Evolutionary conservation across 2,113 vertebrate species (phyloP).

Genomic region (Entelurus aequoreus): DNA sequence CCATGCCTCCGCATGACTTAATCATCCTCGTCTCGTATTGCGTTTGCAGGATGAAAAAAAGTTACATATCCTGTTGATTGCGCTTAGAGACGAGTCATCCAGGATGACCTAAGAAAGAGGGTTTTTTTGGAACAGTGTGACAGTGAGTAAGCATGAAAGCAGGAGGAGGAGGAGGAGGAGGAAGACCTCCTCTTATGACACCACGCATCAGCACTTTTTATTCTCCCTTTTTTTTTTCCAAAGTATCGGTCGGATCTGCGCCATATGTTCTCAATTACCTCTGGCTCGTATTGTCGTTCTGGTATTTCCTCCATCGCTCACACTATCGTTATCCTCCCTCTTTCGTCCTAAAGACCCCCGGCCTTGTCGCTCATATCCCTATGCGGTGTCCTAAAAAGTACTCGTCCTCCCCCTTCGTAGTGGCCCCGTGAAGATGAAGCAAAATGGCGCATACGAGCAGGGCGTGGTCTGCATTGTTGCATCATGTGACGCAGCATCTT

Average conservation of each 20-base stretch:
- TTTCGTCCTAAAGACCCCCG: constrained; percentile 23
- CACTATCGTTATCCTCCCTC: constrained; percentile 20
- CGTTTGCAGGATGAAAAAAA: constrained; percentile 7
- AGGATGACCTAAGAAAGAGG: constrained; percentile 35
- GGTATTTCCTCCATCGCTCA: constrained; percentile 72
- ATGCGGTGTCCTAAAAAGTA: not conserved
- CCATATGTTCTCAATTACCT: constrained; percentile 78
- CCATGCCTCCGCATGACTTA: not conserved
- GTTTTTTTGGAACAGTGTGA: constrained; percentile 14
- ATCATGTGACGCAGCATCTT: constrained; percentile 13
- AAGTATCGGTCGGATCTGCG: constrained; percentile 47
- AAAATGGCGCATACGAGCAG: constrained; percentile 6
- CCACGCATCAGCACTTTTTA: constrained; percentile 51
- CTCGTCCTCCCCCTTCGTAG: not conserved
- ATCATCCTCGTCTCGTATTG: constrained; percentile 7
- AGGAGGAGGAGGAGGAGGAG: constrained; percentile 30
- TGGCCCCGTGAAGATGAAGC: not conserved
- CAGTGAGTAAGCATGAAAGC: constrained; percentile 26
- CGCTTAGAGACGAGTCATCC: constrained; percentile 36
- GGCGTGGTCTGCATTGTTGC: constrained; percentile 28
- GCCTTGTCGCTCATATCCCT: constrained; percentile 3
- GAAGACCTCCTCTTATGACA: constrained; percentile 19
- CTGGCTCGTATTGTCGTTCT: constrained; percentile 72
- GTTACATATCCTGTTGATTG: not conserved
- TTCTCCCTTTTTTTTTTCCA: constrained; percentile 19